Evolutionary conservation across 2,888 invertebrate genomes (phyloP), one percentile per base, ranked within the genome.

Genomic region (Ormyrus rosae): DNA sequence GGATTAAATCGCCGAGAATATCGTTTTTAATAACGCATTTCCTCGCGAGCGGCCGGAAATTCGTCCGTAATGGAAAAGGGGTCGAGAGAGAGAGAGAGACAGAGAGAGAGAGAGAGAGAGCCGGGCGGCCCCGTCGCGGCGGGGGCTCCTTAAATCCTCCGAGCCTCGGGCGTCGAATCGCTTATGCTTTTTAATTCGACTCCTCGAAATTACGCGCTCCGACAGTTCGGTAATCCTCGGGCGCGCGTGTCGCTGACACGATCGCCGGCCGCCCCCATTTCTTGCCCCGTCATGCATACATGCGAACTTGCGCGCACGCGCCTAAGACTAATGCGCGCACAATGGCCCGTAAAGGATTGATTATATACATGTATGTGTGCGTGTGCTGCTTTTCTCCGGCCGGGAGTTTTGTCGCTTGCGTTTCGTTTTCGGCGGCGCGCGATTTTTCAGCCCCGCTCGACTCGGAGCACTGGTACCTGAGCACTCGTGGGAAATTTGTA

Each of bases 141-240:
- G 13, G 55, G n/a, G 13, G 65, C 10, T 55, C 50, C n/a, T 48
- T n/a, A 19, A 56, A 6, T 13, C 9, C 34, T 5, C 9, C n/a
- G 70, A 13, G 71, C 65, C 78, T 6, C 10, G 60, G 77, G 77
- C 77, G 77, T 73, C 73, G 81, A 72, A 72, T 71, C 65, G 63
- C 72, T 53, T 51, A 11, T 50, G 60, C 50, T 60, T 81, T 77
- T 74, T 81, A 81, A 78, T 78, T 81, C 70, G 65, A 13, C 56
- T 70, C 64, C 50, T 81, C 70, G 69, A 78, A 86, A 88, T 89
- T 88, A 89, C 86, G 85, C 86, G 88, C 86, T 86, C 85, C 87
- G 85, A 88, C 89, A 89, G 88, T 88, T 89, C 87, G 84, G 85
- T 86, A 88, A 87, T 88, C 87, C 83, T 84, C 51, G 34, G 84